Conservation (phyloP, 2,113 vertebrate species). For the Rallus limicola region DNA sequence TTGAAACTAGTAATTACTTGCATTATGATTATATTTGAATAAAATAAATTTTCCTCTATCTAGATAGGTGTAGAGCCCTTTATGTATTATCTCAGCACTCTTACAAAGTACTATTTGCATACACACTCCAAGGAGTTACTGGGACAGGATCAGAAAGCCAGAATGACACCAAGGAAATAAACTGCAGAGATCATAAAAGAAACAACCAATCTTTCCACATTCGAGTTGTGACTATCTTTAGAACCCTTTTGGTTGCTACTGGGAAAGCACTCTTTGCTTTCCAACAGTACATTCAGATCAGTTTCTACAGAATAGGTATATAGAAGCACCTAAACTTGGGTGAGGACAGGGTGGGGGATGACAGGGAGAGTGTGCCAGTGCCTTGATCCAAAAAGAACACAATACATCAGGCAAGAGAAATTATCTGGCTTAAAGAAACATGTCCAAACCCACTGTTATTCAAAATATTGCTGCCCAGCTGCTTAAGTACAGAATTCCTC, state of each 20-base stretch:
- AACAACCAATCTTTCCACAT: not conserved
- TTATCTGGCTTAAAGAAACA: not conserved
- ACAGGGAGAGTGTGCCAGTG: not conserved
- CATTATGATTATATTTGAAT: not conserved
- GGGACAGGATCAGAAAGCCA: not conserved
- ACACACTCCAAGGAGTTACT: not conserved
- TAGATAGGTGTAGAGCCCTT: not conserved
- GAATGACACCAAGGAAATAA: not conserved
- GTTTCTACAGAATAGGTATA: not conserved
- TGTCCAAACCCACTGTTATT: not conserved
- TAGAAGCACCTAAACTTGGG: not conserved
- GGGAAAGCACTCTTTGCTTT: not conserved
- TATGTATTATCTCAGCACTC: not conserved
- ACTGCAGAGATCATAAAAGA: not conserved
- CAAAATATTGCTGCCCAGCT: not conserved
- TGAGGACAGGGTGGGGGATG: no score
- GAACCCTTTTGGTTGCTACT: not conserved
- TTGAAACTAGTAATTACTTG: not conserved
- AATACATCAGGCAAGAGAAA: not conserved
- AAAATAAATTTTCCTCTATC: not conserved
- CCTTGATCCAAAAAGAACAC: not conserved
- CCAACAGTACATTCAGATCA: not conserved
- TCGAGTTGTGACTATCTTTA: not conserved
- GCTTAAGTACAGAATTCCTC: not conserved
- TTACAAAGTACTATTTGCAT: not conserved